Evolutionary conservation across 2,113 vertebrate species (phyloP).

Genomic region (Serinus canaria): DNA sequence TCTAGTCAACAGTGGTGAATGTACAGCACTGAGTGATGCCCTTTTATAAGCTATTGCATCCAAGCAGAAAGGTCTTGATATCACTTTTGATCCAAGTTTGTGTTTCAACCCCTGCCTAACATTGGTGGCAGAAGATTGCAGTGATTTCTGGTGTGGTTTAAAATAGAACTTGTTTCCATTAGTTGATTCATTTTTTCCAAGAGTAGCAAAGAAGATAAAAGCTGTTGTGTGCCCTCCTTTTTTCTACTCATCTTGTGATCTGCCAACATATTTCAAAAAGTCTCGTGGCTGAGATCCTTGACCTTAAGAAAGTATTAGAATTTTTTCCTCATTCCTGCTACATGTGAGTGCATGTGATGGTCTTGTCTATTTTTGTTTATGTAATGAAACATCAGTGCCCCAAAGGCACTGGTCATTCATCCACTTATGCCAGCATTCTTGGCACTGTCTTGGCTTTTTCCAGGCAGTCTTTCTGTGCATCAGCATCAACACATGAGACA

Average conservation of each 20-base stretch:
- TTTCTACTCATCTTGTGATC: not conserved
- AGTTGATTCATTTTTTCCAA: not conserved
- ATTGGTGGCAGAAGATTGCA: not conserved
- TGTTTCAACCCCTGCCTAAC: not conserved
- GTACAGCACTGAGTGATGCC: not conserved
- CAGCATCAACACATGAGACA: constrained; percentile 12
- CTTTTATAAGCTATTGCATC: not conserved
- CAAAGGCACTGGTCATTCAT: constrained; percentile 41
- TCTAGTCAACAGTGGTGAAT: not conserved
- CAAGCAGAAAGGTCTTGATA: not conserved
- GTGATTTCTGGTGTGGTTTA: not conserved
- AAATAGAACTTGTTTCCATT: not conserved
- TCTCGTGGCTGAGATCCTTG: not conserved
- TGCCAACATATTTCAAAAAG: not conserved
- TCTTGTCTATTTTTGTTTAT: constrained; percentile 8
- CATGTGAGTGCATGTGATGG: constrained; percentile 50
- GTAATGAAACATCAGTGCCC: not conserved
- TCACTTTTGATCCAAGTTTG: not conserved
- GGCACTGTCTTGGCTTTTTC: not conserved
- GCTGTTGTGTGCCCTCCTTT: not conserved
- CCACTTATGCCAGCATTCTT: constrained; percentile 2
- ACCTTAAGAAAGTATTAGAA: not conserved
- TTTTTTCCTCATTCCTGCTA: constrained; percentile 10
- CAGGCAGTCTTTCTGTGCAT: not conserved
- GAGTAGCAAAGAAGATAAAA: not conserved